Evolutionary conservation across 2,113 vertebrate species (phyloP), one percentile per base, ranked within the genome.

Genomic region (Seriola quinqueradiata): DNA sequence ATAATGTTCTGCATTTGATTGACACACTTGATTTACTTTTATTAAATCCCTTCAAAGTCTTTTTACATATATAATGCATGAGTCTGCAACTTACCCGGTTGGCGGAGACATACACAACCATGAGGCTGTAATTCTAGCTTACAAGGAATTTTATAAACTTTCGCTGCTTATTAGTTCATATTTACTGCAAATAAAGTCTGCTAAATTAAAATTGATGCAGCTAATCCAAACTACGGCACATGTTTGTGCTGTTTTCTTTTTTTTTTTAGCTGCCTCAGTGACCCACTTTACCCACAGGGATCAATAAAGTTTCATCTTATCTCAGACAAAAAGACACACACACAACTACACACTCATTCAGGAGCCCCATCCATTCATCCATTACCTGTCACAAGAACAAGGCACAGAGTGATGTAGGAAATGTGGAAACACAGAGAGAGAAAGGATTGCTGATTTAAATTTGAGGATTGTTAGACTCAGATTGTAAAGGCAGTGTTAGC

Each of bases 301-400:
- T 78, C 48, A 40, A 77, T 81, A 69, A 68, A 4, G 12, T 23
- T 54, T 12, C 19, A 79, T 79, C 40, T 58, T 19, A 36, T 36
- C 40, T 61, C 12, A 59, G 42, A 75, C 76, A 59, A 25, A 69
- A 14, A 75, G 5, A 23, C 60, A 78, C 32, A 4, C 32, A 25
- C 32, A 40, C 52, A 40, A 17, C 52, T 17, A 58, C 60, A 34
- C 17, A 8, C 12, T 7, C 23, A 21, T 6, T 12, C 48, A 64
- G 42, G n/a, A 16, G 70, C 9, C 28, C 14, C 10, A 59, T 74
- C 19, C 25, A 3, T 23, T 72, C 46, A 6, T 55, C 77, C 11
- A 23, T 52, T 11, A 52, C 44, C 23, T 61, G 19, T 69, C 5
- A 19, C 38, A 2, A 28, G 50, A 28, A 32, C 25, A 48, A 13